Percentiles rank a stretch among this genome's conserved stretches.
phyloP scores from a whole-genome alignment of 2,797 vertebrate species.

The Coracias cyanogaster region DNA sequence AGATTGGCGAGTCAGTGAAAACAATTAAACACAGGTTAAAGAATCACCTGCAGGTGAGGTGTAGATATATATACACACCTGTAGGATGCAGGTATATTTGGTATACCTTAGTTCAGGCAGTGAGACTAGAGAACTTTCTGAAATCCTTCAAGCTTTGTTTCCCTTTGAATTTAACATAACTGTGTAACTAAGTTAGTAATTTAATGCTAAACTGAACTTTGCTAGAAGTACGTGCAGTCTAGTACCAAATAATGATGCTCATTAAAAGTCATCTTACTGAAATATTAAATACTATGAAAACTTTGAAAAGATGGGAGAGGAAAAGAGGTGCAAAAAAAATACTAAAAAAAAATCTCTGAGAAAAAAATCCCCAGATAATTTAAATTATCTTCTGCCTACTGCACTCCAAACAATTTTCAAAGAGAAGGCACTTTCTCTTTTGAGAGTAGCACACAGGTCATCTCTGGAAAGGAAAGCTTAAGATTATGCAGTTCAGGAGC shows the following conservation, averaged over 20 bases:
- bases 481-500: not conserved
- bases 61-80: too few species aligned
- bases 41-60: not conserved
- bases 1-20: not conserved
- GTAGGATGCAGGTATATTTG: not conserved
- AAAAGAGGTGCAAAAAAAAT: not conserved
- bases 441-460: not conserved
- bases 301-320: not conserved
- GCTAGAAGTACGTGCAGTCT: not conserved
- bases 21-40: not conserved
- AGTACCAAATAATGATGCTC: not conserved
- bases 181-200: not conserved
- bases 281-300: not conserved
- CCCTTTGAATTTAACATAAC: not conserved
- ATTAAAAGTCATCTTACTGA: not conserved
- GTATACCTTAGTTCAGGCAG: not conserved
- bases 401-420: not conserved
- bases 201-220: not conserved
- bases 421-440: not conserved
- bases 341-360: not conserved
- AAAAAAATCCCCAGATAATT: not conserved
- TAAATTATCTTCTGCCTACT: not conserved
- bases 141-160: not conserved
- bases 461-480: not conserved
- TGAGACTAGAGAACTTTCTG: not conserved